Base-by-base conservation (phyloP, 1,140 invertebrate species). In the Episyrphus balteatus region DNA sequence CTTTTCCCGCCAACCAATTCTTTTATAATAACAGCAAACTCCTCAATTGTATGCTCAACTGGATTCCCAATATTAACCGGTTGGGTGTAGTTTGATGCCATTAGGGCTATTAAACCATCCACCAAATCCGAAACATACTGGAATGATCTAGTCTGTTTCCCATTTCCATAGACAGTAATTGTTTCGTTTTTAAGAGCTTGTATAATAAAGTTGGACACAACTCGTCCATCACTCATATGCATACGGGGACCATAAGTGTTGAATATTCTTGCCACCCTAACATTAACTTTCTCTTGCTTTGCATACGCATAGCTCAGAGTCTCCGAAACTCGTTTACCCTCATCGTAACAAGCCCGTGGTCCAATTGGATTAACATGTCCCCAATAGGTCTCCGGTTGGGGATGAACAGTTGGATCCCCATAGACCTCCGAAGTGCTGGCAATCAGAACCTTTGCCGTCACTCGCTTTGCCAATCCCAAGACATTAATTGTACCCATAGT, bases 201-300 rank as follows among this genome's bases (percentile, higher is more conserved):
- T 40, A 98, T 77, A 52, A 99, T 94, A 61, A 99, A 99, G 73
- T 99, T 99, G 12, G 93, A 98, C 1, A 99, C 96, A 3, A 99
- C 96, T 37, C 97, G 73, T 6, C 96, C 96, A 73, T 99, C 97
- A 60, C 97, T 95, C 77, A 96, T 92, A 61, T 98, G 94, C 97
- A 99, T 99, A 62, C 96, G 73, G 0, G 96, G 96, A n/a, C 97
- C 97, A 69, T 95, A 99, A 0, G 97, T 99, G 66, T 99, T 99
- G 65, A 99, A 99, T 54, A 99, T 99, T 52, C 97, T 75, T 1
- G 96, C 96, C 19, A 99, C 93, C 51, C 95, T 74, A 5, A 99
- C 92, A 46, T 88, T 78, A 9, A 99, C 86, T 39, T 90, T 87
- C 68, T 98, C 94, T 57, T 98, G 93, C 62, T 95, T 95, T 21